phyloP scores from a whole-genome alignment of 2,797 vertebrate genomes.

The Alectoris magna region DNA sequence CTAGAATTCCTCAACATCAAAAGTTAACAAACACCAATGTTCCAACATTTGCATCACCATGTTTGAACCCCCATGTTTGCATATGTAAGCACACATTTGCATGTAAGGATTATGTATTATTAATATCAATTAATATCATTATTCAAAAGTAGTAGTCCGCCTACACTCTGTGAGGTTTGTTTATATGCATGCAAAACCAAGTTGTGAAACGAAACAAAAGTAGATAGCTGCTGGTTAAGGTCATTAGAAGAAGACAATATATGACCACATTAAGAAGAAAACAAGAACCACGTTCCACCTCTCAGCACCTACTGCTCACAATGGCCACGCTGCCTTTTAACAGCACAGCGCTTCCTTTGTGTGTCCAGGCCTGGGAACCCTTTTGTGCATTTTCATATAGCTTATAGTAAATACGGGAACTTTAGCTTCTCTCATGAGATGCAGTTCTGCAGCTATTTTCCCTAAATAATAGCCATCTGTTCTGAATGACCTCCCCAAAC shows the following conservation, averaged over 20 bases:
- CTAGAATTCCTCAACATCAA: slow-evolving; percentile 42
- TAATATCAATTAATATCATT: slow-evolving; percentile 39
- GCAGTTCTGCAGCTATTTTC: slow-evolving; percentile 21
- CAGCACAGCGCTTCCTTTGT: neutral
- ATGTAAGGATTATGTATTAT: slow-evolving; percentile 57
- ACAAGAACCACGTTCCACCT: accelerated
- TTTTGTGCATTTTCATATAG: slow-evolving; percentile 29
- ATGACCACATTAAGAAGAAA: neutral
- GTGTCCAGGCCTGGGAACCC: slow-evolving; percentile 14
- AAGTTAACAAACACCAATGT: slow-evolving; percentile 27
- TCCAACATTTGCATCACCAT: slow-evolving; percentile 21
- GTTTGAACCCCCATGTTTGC: slow-evolving; percentile 31
- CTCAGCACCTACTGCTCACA: neutral
- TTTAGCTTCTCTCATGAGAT: slow-evolving; percentile 4
- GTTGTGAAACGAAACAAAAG: neutral
- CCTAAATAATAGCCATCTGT: slow-evolving; percentile 74
- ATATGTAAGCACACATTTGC: slow-evolving; percentile 32
- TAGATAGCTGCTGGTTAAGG: neutral
- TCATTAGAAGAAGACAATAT: neutral
- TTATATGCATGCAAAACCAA: accelerated
- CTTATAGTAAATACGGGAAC: slow-evolving; percentile 53
- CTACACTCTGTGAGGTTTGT: neutral
- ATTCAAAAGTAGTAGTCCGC: slow-evolving; percentile 20
- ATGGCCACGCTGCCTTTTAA: neutral
- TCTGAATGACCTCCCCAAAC: slow-evolving; percentile 65